Evolutionary conservation across 2,113 vertebrate species (phyloP).

Genomic region (Albula goreensis): DNA sequence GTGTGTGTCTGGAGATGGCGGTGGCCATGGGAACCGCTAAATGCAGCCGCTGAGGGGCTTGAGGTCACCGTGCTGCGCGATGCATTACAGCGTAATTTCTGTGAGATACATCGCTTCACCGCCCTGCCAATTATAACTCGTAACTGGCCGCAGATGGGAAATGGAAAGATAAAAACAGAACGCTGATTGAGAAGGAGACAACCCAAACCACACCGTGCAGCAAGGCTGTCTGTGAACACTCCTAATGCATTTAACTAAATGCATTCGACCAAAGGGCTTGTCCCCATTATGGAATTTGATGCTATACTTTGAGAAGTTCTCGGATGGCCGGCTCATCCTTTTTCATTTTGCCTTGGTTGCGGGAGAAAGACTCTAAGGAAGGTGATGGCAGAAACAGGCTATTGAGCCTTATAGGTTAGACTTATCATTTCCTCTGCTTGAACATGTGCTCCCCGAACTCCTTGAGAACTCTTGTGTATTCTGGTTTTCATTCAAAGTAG

Average conservation of each 20-base stretch:
- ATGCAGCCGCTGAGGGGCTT: not conserved
- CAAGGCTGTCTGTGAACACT: not conserved
- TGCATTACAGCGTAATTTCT: not conserved
- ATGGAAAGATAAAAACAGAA: not conserved
- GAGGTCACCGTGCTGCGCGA: not conserved
- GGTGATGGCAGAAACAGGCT: no score
- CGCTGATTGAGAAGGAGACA: not conserved
- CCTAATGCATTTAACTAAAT: not conserved
- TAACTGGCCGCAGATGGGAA: not conserved
- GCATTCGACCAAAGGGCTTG: no score
- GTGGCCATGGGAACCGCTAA: not conserved
- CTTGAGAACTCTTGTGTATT: no score
- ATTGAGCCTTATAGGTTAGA: no score
- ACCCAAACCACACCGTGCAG: not conserved
- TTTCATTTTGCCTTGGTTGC: not conserved
- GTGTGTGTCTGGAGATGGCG: not conserved
- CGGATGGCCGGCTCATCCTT: not conserved
- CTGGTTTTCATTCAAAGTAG: no score
- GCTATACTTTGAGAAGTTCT: not conserved
- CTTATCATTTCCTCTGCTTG: no score
- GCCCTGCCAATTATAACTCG: not conserved
- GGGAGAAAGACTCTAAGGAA: no score
- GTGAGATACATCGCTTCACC: not conserved
- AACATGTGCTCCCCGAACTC: no score
- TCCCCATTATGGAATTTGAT: not conserved